Base-by-base conservation (phyloP, 2,113 vertebrate species). In the Channa argus region DNA sequence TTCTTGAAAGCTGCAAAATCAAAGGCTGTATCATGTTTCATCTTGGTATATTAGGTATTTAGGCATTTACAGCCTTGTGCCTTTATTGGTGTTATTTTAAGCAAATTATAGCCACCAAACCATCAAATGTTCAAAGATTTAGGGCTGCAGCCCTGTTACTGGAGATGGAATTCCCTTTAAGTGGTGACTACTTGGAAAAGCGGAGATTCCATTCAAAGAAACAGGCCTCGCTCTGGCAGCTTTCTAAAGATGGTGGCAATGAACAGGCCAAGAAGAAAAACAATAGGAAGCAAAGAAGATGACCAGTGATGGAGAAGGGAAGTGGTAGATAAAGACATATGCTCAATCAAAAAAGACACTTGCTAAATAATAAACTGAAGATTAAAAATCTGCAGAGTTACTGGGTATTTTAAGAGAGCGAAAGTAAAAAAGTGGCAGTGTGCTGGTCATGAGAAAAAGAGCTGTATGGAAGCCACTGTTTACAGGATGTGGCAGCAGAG, bases 41-140 rank as follows among this genome's bases (percentile, higher is more conserved):
- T 93, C 85, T 87, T 14, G 53, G 68, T 72, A 54, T 60, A 89
- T 90, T 89, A 82, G 60, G 62, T 63, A 76, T 87, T 88, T 82
- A 64, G 46, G 68, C 63, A 64, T 90, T 92, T 87, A 82, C 86
- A 54, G 71, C 74, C 71, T 86, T 41, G 63, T 85, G 75, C 77
- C 62, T 90, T 92, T 89, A 91, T 87, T 89, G 88, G 77, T 80
- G 88, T 85, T 91, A 91, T 92, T 92, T 91, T 85, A 90, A 73
- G 90, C 73, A 91, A 90, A 92, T 93, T 91, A 91, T 86, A 92
- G 88, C 80, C 71, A 81, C 88, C 78, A 84, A 86, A 74, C 79
- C 84, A 85, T 88, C 83, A 81, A 85, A 86, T 75, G 70, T 84
- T 90, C 85, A 86, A 76, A 88, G 83, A 85, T 38, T 41, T 44